phyloP scores from a whole-genome alignment of 2,888 invertebrate genomes.

The Arctia plantaginis region DNA sequence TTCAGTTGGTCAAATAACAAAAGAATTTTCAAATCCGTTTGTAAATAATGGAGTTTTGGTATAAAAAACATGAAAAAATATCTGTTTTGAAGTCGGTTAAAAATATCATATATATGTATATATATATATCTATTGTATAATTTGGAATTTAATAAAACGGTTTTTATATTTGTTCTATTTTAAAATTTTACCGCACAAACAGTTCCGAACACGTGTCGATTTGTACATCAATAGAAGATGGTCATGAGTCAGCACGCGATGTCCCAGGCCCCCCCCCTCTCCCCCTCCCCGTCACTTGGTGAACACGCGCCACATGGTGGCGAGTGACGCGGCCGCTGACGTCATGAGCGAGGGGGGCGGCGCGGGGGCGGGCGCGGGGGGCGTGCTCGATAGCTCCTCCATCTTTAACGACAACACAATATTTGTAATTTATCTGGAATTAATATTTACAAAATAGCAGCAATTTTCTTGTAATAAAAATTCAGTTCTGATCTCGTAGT shows the following conservation, averaged over 20 bases:
- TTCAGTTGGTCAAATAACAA: too few relatives aligned
- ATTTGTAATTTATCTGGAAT: too few relatives aligned
- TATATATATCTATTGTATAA: too few relatives aligned
- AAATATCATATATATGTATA: not conserved
- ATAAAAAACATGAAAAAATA: too few relatives aligned
- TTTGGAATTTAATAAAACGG: not conserved
- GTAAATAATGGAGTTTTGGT: too few relatives aligned
- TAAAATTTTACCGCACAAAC: not conserved
- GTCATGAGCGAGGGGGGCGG: conserved; percentile 90
- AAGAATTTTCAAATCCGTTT: too few relatives aligned
- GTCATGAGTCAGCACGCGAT: not conserved
- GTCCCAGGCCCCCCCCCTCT: too few relatives aligned
- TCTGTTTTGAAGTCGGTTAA: not conserved
- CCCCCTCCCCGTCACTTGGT: conserved; percentile 87
- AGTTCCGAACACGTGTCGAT: not conserved
- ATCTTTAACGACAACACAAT: conserved; percentile 50
- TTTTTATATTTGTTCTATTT: not conserved
- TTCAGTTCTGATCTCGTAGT: too few relatives aligned
- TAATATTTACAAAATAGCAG: too few relatives aligned
- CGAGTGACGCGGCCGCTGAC: conserved; percentile 93
- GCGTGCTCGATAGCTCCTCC: conserved; percentile 68
- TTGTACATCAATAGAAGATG: not conserved
- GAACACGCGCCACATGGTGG: conserved; percentile 93
- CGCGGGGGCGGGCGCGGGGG: conserved; percentile 74
- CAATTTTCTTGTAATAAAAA: too few relatives aligned